Evolutionary conservation across 1,140 invertebrate genomes (phyloP).

Genomic region (Diorhabda carinulata): DNA sequence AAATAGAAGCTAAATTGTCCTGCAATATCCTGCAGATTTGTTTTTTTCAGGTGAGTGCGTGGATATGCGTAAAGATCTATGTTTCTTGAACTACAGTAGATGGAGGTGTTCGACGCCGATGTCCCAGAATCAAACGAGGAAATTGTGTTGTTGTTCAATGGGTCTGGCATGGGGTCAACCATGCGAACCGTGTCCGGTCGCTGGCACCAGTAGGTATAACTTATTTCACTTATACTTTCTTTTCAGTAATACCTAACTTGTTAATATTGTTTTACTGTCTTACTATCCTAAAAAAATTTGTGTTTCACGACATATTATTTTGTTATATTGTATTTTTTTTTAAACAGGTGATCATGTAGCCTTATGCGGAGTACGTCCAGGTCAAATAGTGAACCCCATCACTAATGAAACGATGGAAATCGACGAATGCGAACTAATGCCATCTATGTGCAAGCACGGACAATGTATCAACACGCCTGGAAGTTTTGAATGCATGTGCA

Average conservation of each 20-base stretch:
- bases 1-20: too few relatives aligned
- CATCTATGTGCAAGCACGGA: conserved; percentile 79
- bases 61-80: conserved; percentile 79
- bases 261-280: neutral
- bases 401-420: conserved; percentile 73
- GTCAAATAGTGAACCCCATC: conserved; percentile 70
- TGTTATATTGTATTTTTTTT: neutral
- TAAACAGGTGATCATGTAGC: conserved; percentile 54
- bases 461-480: conserved; percentile 76
- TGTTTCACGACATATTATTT: neutral
- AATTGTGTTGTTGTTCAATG: conserved; percentile 86
- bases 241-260: neutral
- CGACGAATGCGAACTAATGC: conserved; percentile 79
- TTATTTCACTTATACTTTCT: conserved; percentile 14
- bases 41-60: conserved; percentile 70
- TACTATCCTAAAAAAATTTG: neutral
- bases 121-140: conserved; percentile 73
- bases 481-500: conserved; percentile 68
- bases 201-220: conserved; percentile 58
- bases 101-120: conserved; percentile 68
- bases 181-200: conserved; percentile 73
- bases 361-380: conserved; percentile 62
- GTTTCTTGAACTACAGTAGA: conserved; percentile 69
- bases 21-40: neutral
- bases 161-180: conserved; percentile 79